A percentile compares a stretch with the other conserved stretches of the same genome.
phyloP scores from a whole-genome alignment of 2,797 vertebrate genomes.

The Eremophila alpestris region DNA sequence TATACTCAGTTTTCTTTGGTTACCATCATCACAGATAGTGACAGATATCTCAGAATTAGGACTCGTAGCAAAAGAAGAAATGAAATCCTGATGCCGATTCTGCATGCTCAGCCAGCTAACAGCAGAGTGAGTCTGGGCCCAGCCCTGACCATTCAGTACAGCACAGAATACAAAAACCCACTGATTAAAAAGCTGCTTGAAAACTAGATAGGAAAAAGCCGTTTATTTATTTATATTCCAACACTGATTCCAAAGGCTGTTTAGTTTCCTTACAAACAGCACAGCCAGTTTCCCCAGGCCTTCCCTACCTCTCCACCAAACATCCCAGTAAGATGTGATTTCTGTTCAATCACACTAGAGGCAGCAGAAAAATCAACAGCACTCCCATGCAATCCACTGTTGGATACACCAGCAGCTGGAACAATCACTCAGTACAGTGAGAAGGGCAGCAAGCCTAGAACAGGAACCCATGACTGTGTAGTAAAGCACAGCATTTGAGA shows the following conservation, averaged over 20 bases:
- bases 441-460: neutral
- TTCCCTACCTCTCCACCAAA: neutral
- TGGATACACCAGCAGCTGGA: neutral
- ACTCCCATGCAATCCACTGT: neutral
- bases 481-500: neutral
- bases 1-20: conserved; percentile 37
- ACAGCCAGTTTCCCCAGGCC: neutral
- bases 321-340: neutral
- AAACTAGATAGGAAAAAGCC: neutral
- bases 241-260: neutral
- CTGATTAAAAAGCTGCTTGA: neutral
- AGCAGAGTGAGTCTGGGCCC: conserved; percentile 48
- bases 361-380: neutral
- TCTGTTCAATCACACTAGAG: neutral
- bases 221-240: neutral
- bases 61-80: conserved; percentile 32
- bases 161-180: neutral
- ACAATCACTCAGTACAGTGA: fast-evolving
- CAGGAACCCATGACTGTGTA: neutral
- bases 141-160: conserved; percentile 48
- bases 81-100: neutral
- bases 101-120: conserved; percentile 14
- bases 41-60: conserved; percentile 46
- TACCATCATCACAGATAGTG: neutral
- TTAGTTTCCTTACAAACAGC: neutral